These are phyloP conservation scores for Nycticebus coucang DNA, from an alignment of 2,113 vertebrate genomes.

Conservation along the genomic window DNA sequence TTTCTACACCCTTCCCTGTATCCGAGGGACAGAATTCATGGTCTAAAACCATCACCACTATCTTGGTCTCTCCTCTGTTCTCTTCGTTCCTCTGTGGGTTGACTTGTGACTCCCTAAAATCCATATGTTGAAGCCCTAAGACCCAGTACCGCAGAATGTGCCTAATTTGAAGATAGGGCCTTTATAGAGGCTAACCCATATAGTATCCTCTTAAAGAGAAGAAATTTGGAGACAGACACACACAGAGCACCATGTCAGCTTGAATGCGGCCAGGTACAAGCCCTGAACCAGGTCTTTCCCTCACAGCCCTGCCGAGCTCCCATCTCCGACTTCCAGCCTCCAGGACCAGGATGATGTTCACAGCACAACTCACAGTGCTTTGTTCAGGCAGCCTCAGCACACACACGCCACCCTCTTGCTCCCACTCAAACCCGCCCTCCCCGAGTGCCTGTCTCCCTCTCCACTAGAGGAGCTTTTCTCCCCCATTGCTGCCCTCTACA, in stretches of 20 bases:
- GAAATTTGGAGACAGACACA: not conserved
- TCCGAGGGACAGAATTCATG: not conserved
- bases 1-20: not conserved
- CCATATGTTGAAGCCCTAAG: not conserved
- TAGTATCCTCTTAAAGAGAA: not conserved
- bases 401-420: not conserved
- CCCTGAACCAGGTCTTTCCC: not conserved
- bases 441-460: not conserved
- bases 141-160: not conserved
- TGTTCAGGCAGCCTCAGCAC: not conserved
- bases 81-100: not conserved
- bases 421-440: not conserved
- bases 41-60: too few species aligned
- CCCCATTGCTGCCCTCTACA: not conserved
- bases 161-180: not conserved
- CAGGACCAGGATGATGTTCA: not conserved
- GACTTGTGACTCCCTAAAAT: not conserved
- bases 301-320: not conserved
- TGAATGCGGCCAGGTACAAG: not conserved
- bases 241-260: not conserved
- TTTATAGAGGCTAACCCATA: not conserved
- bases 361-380: not conserved
- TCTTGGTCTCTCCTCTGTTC: not conserved
- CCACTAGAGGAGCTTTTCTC: not conserved
- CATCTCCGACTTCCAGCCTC: not conserved